Conservation (phyloP, 2,888 invertebrate species). For the Ypsolopha sequella region DNA sequence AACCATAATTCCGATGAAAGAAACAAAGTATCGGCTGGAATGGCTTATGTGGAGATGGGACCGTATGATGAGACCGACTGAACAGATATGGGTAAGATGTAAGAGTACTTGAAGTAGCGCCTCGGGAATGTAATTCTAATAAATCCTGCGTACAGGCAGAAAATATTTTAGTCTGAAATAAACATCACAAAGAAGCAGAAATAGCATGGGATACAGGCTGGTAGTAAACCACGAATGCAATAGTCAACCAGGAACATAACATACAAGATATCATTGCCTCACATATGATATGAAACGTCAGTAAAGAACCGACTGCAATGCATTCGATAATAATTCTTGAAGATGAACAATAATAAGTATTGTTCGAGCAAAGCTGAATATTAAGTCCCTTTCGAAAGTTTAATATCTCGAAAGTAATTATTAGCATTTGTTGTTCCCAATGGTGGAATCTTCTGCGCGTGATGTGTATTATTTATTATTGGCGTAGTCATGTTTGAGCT, state of each 20-base stretch:
- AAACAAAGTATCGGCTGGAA: constrained; percentile 3
- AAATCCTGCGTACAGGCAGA: background rate
- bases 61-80: constrained; percentile 11
- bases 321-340: constrained; percentile 25
- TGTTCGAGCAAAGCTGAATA: constrained; percentile 19
- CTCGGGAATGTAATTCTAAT: constrained; percentile 2
- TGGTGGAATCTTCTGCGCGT: constrained; percentile 34
- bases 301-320: constrained; percentile 20
- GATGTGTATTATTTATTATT: constrained; percentile 51
- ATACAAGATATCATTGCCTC: constrained; percentile 12
- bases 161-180: background rate
- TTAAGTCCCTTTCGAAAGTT: constrained; percentile 26
- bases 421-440: constrained; percentile 45
- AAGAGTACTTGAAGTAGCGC: background rate
- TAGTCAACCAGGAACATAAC: constrained; percentile 10
- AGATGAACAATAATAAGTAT: constrained; percentile 31
- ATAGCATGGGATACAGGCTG: background rate
- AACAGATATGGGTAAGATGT: background rate
- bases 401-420: constrained; percentile 42
- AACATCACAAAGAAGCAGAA: background rate
- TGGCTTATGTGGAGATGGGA: constrained; percentile 6
- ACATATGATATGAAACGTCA: constrained; percentile 6
- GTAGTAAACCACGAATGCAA: constrained; percentile 11
- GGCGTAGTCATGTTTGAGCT: constrained; percentile 42
- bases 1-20: constrained; percentile 40